Evolutionary conservation across 1,140 invertebrate species (phyloP).

Genomic region (Listronotus oregonensis): DNA sequence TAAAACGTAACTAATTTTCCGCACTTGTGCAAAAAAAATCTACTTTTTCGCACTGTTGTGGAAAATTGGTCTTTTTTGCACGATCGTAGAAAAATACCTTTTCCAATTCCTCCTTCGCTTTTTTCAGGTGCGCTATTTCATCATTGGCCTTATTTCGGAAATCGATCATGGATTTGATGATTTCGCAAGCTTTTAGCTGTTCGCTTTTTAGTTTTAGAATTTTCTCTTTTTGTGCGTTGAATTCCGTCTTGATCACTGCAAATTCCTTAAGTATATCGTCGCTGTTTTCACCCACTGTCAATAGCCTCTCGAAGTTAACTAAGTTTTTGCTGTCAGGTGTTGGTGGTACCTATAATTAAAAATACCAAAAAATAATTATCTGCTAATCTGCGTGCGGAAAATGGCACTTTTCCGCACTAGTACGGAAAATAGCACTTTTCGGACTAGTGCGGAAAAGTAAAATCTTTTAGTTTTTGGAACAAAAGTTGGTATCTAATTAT

Average conservation of each 20-base stretch:
- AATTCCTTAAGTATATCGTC: conserved; percentile 25
- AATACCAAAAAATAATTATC: too few species aligned
- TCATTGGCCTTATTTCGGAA: conserved; percentile 44
- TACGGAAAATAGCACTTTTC: too few species aligned
- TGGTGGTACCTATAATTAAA: conserved; percentile 19
- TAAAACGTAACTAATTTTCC: too few species aligned
- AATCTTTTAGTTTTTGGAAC: too few species aligned
- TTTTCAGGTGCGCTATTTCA: conserved; percentile 47
- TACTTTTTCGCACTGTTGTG: too few species aligned
- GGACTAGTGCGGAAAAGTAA: too few species aligned
- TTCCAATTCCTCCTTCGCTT: conserved; percentile 35
- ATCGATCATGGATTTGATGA: conserved; percentile 54
- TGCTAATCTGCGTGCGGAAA: too few species aligned
- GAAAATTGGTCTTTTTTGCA: too few species aligned
- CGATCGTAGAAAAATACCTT: background rate
- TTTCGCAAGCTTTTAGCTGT: conserved; percentile 53
- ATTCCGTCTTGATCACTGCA: conserved; percentile 29
- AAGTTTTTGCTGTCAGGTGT: conserved; percentile 32
- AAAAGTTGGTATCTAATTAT: too few species aligned
- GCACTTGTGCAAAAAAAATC: too few species aligned
- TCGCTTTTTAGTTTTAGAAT: conserved; percentile 51
- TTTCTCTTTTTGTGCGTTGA: conserved; percentile 35
- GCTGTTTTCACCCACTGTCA: conserved; percentile 20
- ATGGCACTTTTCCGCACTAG: too few species aligned
- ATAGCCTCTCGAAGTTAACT: conserved; percentile 23